Percentiles rank a stretch among this genome's conserved stretches.
phyloP scores from a whole-genome alignment of 1,140 invertebrate genomes.

The Pantala flavescens region DNA sequence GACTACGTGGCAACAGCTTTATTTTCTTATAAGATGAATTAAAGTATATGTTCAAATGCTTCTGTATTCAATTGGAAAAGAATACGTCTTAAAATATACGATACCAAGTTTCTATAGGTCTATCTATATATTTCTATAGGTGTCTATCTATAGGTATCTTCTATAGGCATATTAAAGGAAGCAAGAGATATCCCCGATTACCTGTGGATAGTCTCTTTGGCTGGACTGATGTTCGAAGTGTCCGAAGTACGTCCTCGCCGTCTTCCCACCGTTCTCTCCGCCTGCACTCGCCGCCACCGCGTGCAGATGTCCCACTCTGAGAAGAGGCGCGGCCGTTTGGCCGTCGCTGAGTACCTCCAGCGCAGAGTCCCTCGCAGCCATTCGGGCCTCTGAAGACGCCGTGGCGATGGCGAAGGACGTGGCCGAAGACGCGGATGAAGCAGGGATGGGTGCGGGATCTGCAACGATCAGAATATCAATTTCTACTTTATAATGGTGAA shows the following conservation, averaged over 20 bases:
- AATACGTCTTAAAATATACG: too few species aligned
- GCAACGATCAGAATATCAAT: too few species aligned
- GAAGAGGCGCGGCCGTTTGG: conserved; percentile 70
- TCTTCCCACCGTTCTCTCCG: background rate
- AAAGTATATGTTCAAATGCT: too few species aligned
- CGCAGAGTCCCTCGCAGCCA: conserved; percentile 53
- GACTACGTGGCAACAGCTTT: too few species aligned
- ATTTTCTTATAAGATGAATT: too few species aligned
- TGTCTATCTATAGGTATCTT: too few species aligned
- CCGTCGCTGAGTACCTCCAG: conserved; percentile 69
- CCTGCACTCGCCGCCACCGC: conserved; percentile 36
- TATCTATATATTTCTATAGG: too few species aligned
- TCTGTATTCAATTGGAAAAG: too few species aligned
- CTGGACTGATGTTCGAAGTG: conserved; percentile 74
- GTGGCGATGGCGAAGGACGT: background rate
- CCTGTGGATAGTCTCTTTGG: conserved; percentile 65
- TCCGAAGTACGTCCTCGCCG: conserved; percentile 69
- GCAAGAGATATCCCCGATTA: conserved; percentile 29
- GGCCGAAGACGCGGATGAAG: background rate
- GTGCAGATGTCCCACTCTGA: conserved; percentile 69
- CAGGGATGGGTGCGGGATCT: background rate
- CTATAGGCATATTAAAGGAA: too few species aligned
- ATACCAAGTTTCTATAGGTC: too few species aligned
- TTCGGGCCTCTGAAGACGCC: background rate
- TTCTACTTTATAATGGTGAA: too few species aligned